Conservation (phyloP, 1,140 invertebrate genomes). For the Drosophila micromelanica region DNA sequence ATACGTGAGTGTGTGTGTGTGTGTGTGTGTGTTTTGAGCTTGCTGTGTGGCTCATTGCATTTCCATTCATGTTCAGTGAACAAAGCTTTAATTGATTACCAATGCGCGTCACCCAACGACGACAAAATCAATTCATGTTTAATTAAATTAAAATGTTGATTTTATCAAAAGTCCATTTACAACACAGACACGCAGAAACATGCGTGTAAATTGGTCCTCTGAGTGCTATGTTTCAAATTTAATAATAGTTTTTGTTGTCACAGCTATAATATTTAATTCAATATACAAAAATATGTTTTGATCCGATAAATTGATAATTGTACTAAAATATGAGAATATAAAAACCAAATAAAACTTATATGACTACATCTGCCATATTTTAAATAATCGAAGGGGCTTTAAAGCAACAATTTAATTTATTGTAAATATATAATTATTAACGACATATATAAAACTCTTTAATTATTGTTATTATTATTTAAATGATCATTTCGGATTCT, state of each 20-base stretch:
- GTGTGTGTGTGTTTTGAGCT: not conserved
- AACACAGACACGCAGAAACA: not conserved
- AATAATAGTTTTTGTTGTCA: not conserved
- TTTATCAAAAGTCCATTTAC: slow-evolving; percentile 35
- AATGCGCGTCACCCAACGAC: not conserved
- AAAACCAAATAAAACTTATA: too few species aligned
- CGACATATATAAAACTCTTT: too few species aligned
- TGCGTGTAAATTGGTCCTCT: slow-evolving; percentile 1
- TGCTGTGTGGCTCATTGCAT: slow-evolving; percentile 23
- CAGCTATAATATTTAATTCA: not conserved
- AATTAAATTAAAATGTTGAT: slow-evolving; percentile 52
- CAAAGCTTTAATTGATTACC: slow-evolving; percentile 47
- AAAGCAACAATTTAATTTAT: too few species aligned
- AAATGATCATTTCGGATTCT: not conserved
- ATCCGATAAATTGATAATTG: not conserved
- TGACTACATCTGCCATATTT: too few species aligned
- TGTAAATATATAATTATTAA: too few species aligned
- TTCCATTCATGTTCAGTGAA: slow-evolving; percentile 45
- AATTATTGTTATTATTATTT: too few species aligned
- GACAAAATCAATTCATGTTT: slow-evolving; percentile 42
- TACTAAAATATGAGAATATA: too few species aligned
- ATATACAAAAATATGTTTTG: not conserved
- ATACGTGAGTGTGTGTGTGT: too few species aligned
- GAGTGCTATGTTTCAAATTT: not conserved
- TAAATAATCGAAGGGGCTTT: too few species aligned